A percentile compares a stretch with the other conserved stretches of the same genome.
phyloP scores from a whole-genome alignment of 2,113 vertebrate genomes.

The Trinectes maculatus region DNA sequence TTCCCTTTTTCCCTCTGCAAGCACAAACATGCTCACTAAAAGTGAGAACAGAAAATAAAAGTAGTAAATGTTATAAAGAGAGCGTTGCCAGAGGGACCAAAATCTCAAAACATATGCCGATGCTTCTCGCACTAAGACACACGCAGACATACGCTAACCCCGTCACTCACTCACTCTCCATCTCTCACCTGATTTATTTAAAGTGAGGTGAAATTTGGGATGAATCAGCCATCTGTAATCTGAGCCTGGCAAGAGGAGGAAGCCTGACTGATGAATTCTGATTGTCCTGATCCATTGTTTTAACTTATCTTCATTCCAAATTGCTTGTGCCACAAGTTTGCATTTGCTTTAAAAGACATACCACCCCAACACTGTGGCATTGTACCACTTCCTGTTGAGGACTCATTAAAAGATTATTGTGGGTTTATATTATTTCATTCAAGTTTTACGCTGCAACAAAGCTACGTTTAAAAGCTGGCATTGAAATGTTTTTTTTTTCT shows the following conservation, averaged over 20 bases:
- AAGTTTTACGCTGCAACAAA: no score
- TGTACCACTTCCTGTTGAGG: neutral
- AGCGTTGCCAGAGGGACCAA: conserved; percentile 12
- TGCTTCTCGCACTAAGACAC: neutral
- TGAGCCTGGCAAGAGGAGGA: neutral
- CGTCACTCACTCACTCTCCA: neutral
- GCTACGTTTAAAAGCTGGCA: no score
- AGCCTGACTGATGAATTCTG: neutral
- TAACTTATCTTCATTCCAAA: neutral
- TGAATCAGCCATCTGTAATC: conserved; percentile 17
- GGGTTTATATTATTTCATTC: no score
- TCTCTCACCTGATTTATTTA: conserved; percentile 12
- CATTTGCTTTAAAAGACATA: conserved; percentile 7
- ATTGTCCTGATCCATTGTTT: neutral
- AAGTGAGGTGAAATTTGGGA: conserved; percentile 15
- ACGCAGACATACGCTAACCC: neutral
- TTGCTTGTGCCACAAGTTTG: neutral
- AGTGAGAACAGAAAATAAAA: conserved; percentile 8
- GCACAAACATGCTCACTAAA: neutral
- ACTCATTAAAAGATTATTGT: no score
- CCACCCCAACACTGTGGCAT: neutral
- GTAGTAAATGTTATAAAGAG: conserved; percentile 3
- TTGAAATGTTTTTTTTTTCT: no score
- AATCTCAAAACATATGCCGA: conserved; percentile 12
- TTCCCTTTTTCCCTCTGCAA: neutral